These are phyloP conservation scores for Drosophila pseudoobscura DNA, from an alignment of 1,140 invertebrate species.

Conservation along the genomic window DNA sequence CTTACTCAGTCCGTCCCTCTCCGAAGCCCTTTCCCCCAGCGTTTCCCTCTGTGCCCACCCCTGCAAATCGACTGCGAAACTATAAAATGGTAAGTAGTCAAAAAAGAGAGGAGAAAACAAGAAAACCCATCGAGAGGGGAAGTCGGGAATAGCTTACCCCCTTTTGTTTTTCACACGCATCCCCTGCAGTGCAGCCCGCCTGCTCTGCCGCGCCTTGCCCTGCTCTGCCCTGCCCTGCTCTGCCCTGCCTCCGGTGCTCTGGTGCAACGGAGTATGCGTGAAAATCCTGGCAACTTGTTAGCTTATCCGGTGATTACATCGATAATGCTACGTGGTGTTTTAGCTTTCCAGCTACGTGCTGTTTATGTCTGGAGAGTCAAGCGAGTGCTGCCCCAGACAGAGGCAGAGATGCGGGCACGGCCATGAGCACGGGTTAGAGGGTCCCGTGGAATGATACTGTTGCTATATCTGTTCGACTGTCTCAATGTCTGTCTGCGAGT, in stretches of 20 bases:
- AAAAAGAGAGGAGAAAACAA: constrained; percentile 20
- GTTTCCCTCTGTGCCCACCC: constrained; percentile 2
- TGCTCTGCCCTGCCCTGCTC: neutral
- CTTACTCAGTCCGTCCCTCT: too few species aligned
- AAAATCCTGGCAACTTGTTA: constrained; percentile 83
- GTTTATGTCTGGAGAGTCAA: constrained; percentile 50
- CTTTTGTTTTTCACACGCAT: constrained; percentile 41
- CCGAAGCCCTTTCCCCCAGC: neutral
- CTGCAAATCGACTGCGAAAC: constrained; percentile 25
- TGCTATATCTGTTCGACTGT: constrained; percentile 56
- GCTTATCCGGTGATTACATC: constrained; percentile 83
- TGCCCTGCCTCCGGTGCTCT: neutral
- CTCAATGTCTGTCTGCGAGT: constrained; percentile 19
- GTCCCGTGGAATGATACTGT: constrained; percentile 60
- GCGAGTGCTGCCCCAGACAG: constrained; percentile 13
- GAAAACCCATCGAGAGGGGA: neutral
- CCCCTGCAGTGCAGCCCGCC: constrained; percentile 34
- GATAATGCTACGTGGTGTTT: constrained; percentile 83
- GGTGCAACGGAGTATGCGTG: constrained; percentile 65
- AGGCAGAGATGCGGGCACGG: neutral
- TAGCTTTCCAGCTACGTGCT: constrained; percentile 75
- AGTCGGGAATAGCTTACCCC: constrained; percentile 33
- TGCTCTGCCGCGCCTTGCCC: neutral
- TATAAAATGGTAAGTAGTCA: constrained; percentile 50
- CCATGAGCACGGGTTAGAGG: neutral